These are phyloP conservation scores for Cossypha niveicapilla DNA, from an alignment of 2,797 vertebrate species.

Conservation along the genomic window DNA sequence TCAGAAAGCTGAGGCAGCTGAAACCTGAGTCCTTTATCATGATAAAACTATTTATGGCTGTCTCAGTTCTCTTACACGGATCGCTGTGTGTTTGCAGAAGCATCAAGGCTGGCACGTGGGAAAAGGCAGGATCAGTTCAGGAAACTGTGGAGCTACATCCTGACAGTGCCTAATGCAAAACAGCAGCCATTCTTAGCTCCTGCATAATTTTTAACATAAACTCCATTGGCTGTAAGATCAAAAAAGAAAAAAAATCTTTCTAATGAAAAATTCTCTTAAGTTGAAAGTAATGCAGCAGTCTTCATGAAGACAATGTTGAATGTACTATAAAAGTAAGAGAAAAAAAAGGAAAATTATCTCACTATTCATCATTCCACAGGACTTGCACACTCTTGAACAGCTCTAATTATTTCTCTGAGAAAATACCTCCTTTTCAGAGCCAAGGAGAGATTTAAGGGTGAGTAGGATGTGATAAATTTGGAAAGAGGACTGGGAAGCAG, in stretches of 20 bases:
- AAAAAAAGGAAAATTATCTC: background rate
- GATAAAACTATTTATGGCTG: background rate
- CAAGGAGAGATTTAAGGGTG: background rate
- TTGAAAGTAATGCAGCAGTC: background rate
- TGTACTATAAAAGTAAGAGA: background rate
- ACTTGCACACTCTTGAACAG: background rate
- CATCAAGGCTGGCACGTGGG: background rate
- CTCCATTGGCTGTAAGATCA: rapidly evolving
- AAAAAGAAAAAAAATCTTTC: background rate
- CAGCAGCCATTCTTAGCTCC: background rate
- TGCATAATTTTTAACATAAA: background rate
- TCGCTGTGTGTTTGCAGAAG: background rate
- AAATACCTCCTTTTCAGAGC: background rate
- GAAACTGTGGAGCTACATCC: background rate
- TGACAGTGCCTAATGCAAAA: background rate
- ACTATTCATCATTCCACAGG: background rate
- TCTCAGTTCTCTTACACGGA: background rate
- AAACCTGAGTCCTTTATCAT: background rate
- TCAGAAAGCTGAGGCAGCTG: background rate
- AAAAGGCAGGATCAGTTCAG: background rate
- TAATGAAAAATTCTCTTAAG: background rate
- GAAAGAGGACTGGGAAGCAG: background rate
- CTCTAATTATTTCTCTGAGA: background rate
- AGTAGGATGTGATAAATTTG: background rate
- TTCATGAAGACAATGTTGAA: background rate